Conservation (phyloP, 2,888 invertebrate species). For the Drosophila gaucha region DNA sequence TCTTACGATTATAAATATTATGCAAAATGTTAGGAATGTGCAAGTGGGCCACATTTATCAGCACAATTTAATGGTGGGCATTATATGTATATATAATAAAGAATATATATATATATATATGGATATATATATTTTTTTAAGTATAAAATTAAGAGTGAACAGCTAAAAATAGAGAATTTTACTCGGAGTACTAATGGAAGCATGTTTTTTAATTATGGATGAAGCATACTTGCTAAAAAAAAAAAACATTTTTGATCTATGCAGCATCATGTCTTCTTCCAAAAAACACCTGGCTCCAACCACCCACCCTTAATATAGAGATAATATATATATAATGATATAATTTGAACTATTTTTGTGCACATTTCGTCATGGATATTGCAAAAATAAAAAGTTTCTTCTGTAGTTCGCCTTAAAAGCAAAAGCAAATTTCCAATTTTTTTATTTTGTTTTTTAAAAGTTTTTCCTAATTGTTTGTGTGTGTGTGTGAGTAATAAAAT, state of each 20-base stretch:
- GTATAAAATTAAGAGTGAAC: too few relatives aligned
- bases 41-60: conserved; percentile 24
- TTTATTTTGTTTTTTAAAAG: conserved; percentile 34
- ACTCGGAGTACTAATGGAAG: neutral
- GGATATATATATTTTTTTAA: too few relatives aligned
- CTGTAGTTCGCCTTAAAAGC: conserved; percentile 35
- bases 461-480: conserved; percentile 15
- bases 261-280: conserved; percentile 1
- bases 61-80: conserved; percentile 5
- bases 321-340: conserved; percentile 15
- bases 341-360: conserved; percentile 51
- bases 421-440: conserved; percentile 28
- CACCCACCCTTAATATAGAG: conserved; percentile 21
- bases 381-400: conserved; percentile 25
- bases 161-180: too few relatives aligned
- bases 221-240: neutral
- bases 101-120: neutral
- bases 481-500: conserved; percentile 46
- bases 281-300: neutral
- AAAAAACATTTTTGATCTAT: neutral
- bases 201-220: neutral
- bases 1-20: conserved; percentile 11
- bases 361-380: conserved; percentile 67
- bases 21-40: conserved; percentile 25
- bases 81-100: neutral